Percentiles rank a stretch among this genome's conserved stretches.
These are phyloP conservation scores for Austrofundulus limnaeus DNA, from an alignment of 2,113 vertebrate species.

Conservation along the genomic window DNA sequence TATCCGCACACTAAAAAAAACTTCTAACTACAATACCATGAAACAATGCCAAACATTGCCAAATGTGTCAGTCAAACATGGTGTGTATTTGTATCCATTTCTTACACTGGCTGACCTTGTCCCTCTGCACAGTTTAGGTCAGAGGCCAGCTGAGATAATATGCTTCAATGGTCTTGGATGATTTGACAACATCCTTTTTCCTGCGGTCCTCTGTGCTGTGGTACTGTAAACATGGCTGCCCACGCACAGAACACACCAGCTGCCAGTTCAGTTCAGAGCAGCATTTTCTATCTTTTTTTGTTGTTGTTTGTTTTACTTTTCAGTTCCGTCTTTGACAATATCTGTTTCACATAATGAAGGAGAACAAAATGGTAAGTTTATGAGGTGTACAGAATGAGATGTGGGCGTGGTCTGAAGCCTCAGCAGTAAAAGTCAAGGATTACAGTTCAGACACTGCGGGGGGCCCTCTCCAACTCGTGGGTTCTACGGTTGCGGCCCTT, in stretches of 20 bases:
- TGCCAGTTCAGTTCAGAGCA: constrained; percentile 76
- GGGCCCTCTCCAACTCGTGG: constrained; percentile 96
- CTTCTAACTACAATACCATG: constrained; percentile 49
- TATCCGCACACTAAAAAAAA: constrained; percentile 45
- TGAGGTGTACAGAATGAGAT: constrained; percentile 43
- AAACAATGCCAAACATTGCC: constrained; percentile 33
- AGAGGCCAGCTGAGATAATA: constrained; percentile 66
- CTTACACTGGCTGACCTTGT: constrained; percentile 36
- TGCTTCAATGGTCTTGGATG: constrained; percentile 27
- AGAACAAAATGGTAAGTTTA: constrained; percentile 30
- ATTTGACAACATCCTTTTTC: constrained; percentile 55
- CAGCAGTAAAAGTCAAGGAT: constrained; percentile 55
- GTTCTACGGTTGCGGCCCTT: constrained; percentile 98
- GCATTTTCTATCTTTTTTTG: too few relatives aligned
- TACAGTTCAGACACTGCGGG: constrained; percentile 90
- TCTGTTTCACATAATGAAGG: constrained; percentile 66
- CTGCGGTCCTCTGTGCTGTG: constrained; percentile 44
- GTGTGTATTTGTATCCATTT: constrained; percentile 33
- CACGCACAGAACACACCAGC: constrained; percentile 81
- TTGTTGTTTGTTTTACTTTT: constrained; percentile 83
- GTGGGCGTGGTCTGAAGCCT: constrained; percentile 38
- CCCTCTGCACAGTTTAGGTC: constrained; percentile 45
- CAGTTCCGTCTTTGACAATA: constrained; percentile 81
- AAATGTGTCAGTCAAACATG: constrained; percentile 29
- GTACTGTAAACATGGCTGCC: constrained; percentile 88